A percentile compares a stretch with the other conserved stretches of the same genome.
These are phyloP conservation scores for Melinaea menophilus DNA, from an alignment of 2,888 invertebrate species.

Conservation along the genomic window DNA sequence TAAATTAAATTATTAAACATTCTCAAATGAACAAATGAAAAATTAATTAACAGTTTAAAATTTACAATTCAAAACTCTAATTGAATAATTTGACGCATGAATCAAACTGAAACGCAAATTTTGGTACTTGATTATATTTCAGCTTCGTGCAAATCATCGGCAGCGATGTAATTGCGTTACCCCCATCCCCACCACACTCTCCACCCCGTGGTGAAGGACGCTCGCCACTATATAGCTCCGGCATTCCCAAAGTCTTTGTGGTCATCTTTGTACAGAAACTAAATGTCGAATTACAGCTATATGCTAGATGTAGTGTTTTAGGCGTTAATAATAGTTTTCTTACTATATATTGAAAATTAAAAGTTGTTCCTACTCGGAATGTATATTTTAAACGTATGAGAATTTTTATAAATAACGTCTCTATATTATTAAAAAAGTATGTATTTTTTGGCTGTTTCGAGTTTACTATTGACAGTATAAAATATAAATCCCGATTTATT, in stretches of 20 bases:
- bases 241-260: neutral
- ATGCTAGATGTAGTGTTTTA: neutral
- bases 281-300: constrained; percentile 3
- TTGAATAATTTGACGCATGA: constrained; percentile 2
- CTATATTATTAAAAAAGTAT: neutral
- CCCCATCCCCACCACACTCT: neutral
- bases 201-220: neutral
- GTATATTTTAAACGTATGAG: constrained; percentile 1
- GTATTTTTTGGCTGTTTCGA: too few relatives aligned
- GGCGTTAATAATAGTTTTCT: constrained; percentile 5
- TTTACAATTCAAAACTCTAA: neutral
- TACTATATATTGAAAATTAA: constrained; percentile 2
- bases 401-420: neutral
- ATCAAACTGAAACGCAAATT: constrained; percentile 1
- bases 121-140: neutral
- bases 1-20: too few relatives aligned
- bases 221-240: neutral
- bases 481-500: too few relatives aligned
- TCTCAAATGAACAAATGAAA: neutral
- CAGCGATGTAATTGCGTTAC: neutral
- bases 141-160: neutral
- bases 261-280: constrained; percentile 3
- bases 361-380: constrained; percentile 3
- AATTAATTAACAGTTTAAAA: neutral
- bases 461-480: too few relatives aligned